Percentiles rank a stretch among this genome's conserved stretches.
These are phyloP conservation scores for Phrynocephalus forsythii DNA, from an alignment of 2,797 vertebrate species.

Conservation along the genomic window DNA sequence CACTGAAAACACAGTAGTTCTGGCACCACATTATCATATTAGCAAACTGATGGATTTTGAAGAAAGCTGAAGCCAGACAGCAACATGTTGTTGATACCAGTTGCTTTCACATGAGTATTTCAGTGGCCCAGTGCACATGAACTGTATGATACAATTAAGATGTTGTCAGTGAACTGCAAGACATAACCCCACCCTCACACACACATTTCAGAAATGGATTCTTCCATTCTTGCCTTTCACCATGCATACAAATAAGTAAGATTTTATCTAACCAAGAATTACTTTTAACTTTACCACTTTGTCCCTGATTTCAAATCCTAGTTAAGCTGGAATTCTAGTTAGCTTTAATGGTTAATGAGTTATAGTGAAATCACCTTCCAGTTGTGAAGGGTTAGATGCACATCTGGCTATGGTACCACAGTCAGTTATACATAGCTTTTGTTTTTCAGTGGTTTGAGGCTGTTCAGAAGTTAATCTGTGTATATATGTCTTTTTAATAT, in stretches of 20 bases:
- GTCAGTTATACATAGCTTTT: neutral
- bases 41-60: neutral
- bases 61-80: neutral
- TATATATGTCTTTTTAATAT: neutral
- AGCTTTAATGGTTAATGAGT: no score
- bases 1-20: slow-evolving; percentile 49
- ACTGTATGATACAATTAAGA: neutral
- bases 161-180: neutral
- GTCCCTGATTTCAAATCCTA: neutral
- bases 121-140: neutral
- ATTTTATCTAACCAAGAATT: neutral
- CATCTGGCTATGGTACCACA: neutral
- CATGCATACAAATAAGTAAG: neutral
- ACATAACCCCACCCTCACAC: neutral
- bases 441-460: neutral
- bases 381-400: neutral
- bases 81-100: neutral
- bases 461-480: neutral
- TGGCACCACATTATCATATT: neutral
- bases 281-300: neutral
- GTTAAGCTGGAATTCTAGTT: neutral
- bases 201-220: neutral
- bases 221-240: neutral
- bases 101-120: neutral
- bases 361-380: neutral